Evolutionary conservation across 2,113 vertebrate genomes (phyloP), one percentile per base, ranked within the genome.

Genomic region (Oncorhynchus clarkii): DNA sequence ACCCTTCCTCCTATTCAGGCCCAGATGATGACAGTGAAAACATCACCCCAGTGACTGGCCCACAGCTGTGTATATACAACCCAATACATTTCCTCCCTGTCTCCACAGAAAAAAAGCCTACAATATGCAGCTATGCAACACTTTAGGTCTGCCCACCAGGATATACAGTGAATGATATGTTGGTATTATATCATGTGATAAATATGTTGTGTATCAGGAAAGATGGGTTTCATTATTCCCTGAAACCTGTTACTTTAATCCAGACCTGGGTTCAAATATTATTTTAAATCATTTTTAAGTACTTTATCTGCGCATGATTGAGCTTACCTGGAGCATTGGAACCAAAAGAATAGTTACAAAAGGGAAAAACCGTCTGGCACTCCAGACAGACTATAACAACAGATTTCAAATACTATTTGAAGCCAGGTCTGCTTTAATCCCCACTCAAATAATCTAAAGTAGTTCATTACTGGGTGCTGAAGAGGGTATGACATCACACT

Each of bases 21-120:
- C 64, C 24, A 24, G 70, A 77, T 74, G 76, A 84, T 20, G 76
- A 72, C 27, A 80, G 78, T 71, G 29, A 82, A 73, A 75, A 79
- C 70, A 73, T 78, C 14, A 45, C 76, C 79, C 76, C 70, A 45
- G 76, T 68, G 84, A 85, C 86, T 88, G 87, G 82, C 74, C 85
- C 67, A 81, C 89, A 92, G 92, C 91, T 92, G 92, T 91, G 89
- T 91, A 79, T 88, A 89, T 84, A 87, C 73, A 83, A 78, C 67
- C 24, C 26, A 79, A 82, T 79, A 85, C 80, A 80, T 86, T 86
- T 91, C 83, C 86, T 80, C 73, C 80, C 1, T 1, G 34, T 2
- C 29, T 1, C 26, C 57, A 66, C 31, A 48, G 22, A 29, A 85
- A 74, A 73, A 69, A 29, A 29, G 22, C 49, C 71, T 76, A 54